Percentiles rank a stretch among this genome's conserved stretches.
These are phyloP conservation scores for Agrypnus murinus DNA, from an alignment of 2,888 invertebrate species.

Conservation along the genomic window DNA sequence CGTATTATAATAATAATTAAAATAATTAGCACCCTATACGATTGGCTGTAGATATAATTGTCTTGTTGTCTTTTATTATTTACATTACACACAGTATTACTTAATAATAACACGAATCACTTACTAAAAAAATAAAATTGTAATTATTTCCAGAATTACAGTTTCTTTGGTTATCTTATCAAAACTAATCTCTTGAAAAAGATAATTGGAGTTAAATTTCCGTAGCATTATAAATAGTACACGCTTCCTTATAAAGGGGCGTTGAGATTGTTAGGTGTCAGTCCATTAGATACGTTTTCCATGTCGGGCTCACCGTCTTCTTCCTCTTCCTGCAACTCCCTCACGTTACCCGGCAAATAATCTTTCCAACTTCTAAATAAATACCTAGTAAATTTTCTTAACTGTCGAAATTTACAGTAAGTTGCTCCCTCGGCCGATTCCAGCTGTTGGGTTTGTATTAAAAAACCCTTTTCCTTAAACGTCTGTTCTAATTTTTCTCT, in stretches of 20 bases:
- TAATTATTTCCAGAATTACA: conserved; percentile 21
- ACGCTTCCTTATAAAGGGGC: conserved; percentile 38
- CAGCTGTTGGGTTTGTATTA: conserved; percentile 94
- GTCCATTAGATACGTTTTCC: conserved; percentile 43
- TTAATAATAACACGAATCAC: conserved; percentile 36
- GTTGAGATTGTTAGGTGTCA: conserved; percentile 35
- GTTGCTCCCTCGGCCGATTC: conserved; percentile 95
- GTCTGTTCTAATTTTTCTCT: conserved; percentile 93
- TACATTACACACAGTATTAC: conserved; percentile 25
- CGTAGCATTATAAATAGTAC: conserved; percentile 6
- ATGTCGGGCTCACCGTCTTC: conserved; percentile 49
- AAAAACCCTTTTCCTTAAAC: conserved; percentile 93
- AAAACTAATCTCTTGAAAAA: conserved; percentile 4
- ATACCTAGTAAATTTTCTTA: conserved; percentile 93
- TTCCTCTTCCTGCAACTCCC: conserved; percentile 65
- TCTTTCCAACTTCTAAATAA: conserved; percentile 95
- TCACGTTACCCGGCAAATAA: conserved; percentile 83
- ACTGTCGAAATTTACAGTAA: conserved; percentile 93
- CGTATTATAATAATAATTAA: conserved; percentile 7
- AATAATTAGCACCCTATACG: conserved; percentile 32
- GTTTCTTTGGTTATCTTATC: conserved; percentile 47
- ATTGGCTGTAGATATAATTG: conserved; percentile 39
- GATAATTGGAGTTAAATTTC: no score
- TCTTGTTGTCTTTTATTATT: conserved; percentile 29
- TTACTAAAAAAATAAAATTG: conserved; percentile 40